Base-by-base conservation (phyloP, 2,797 vertebrate species). In the Malacoctenus gilli region DNA sequence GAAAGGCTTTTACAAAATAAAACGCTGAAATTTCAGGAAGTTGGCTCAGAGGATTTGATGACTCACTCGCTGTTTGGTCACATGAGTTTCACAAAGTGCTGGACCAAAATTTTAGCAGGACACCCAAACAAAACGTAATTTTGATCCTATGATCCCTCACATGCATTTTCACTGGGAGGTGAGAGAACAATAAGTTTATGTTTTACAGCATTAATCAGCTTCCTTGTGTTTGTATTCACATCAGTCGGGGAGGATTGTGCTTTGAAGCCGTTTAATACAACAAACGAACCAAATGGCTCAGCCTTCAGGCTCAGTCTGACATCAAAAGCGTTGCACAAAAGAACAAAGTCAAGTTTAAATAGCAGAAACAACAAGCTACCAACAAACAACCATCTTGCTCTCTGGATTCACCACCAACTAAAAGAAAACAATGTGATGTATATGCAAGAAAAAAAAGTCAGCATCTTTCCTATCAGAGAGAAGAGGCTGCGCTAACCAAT, bases 301-400 rank as follows among this genome's bases (percentile, higher is more conserved):
- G 12, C 47, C 34, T 31, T 4, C 6, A 72, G 53, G 28, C 39
- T 40, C 16, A 4, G 13, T 21, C 46, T 38, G 23, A 50, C 31
- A 57, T 23, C 16, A 31, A 28, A 68, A 28, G 18, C 38, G 23
- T 20, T 57, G 25, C 28, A 39, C 7, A 55, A 19, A 28, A 22
- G 59, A 31, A 25, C 31, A 65, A 40, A 65, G 39, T 77, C 55
- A 54, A 60, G 66, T 57, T n/a, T 58, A 32, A 41, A n/a, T 47
- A 50, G 56, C 51, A 37, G 38, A 8, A 14, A 30, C 21, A n/a
- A n/a, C 15, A 37, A 49, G 22, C 57, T 18, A 36, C 55, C 58
- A 57, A 64, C 66, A 75, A 54, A 56, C 40, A 35, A 25, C 14
- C 0, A n/a, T n/a, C n/a, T n/a, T n/a, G 10, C 11, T 35, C 16